These are phyloP conservation scores for Lasaia peninsularis DNA, from an alignment of 1,140 invertebrate species.

Conservation along the genomic window DNA sequence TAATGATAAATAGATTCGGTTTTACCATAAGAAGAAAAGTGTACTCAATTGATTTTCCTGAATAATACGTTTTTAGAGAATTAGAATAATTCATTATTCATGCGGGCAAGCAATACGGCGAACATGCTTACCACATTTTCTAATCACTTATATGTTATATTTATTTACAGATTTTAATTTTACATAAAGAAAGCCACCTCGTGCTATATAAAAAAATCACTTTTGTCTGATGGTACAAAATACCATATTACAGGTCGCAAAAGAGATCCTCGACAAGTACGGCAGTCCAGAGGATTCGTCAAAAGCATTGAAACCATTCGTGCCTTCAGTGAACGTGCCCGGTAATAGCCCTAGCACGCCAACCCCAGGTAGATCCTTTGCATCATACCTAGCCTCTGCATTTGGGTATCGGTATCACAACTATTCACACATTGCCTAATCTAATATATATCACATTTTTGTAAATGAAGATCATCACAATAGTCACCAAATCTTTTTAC, in stretches of 20 bases:
- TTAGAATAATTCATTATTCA: no score
- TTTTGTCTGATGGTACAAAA: neutral
- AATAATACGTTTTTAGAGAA: no score
- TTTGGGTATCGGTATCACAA: slow-evolving; percentile 7
- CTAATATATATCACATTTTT: neutral
- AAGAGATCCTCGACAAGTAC: slow-evolving; percentile 94
- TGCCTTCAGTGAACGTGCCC: slow-evolving; percentile 38
- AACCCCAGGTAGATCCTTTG: slow-evolving; percentile 42
- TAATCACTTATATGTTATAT: no score
- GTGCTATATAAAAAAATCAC: neutral
- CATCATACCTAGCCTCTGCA: slow-evolving; percentile 5
- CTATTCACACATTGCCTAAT: slow-evolving; percentile 5
- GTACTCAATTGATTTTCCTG: no score
- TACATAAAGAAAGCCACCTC: neutral
- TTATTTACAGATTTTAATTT: no score
- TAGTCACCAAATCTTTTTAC: no score
- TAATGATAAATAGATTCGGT: no score
- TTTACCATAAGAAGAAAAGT: no score
- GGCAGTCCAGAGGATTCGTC: slow-evolving; percentile 70
- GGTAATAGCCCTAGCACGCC: slow-evolving; percentile 47
- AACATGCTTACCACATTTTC: no score
- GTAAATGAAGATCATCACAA: no score
- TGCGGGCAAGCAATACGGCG: no score
- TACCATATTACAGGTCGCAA: slow-evolving; percentile 79
- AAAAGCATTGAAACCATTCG: slow-evolving; percentile 51